Evolutionary conservation across 2,113 vertebrate genomes (phyloP).

Genomic region (Carassius carassius): DNA sequence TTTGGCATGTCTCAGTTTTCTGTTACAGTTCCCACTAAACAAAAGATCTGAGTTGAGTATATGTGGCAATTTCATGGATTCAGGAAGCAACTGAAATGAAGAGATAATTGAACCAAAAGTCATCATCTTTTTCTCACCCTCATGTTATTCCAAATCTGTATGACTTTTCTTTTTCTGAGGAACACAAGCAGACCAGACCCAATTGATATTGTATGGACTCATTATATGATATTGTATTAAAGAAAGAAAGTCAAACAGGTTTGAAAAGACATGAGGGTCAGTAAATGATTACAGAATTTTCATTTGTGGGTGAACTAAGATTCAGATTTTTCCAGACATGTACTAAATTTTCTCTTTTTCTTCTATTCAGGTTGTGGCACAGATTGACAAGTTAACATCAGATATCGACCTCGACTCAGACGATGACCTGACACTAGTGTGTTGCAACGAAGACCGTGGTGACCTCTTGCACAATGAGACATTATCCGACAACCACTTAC

Average conservation of each 20-base stretch:
- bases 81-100: too few relatives aligned
- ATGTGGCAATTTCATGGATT: too few relatives aligned
- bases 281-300: neutral
- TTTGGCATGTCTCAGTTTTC: too few relatives aligned
- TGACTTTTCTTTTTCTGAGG: too few relatives aligned
- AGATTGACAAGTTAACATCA: slow-evolving; percentile 83
- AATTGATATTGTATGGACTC: too few relatives aligned
- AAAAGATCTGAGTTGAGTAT: too few relatives aligned
- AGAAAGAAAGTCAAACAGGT: neutral
- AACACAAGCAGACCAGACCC: too few relatives aligned
- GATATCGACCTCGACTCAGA: slow-evolving; percentile 83
- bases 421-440: slow-evolving; percentile 71
- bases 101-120: too few relatives aligned
- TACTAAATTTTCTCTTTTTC: slow-evolving; percentile 8
- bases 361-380: slow-evolving; percentile 78
- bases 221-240: neutral
- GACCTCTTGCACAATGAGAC: slow-evolving; percentile 73
- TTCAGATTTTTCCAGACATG: neutral
- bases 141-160: too few relatives aligned
- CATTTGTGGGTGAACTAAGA: too few relatives aligned
- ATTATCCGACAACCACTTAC: slow-evolving; percentile 78
- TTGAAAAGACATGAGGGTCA: neutral
- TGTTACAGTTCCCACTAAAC: too few relatives aligned
- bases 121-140: too few relatives aligned
- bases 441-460: slow-evolving; percentile 82